phyloP scores from a whole-genome alignment of 64 coral and sea anemone genomes.

The Stylophora pistillata region DNA sequence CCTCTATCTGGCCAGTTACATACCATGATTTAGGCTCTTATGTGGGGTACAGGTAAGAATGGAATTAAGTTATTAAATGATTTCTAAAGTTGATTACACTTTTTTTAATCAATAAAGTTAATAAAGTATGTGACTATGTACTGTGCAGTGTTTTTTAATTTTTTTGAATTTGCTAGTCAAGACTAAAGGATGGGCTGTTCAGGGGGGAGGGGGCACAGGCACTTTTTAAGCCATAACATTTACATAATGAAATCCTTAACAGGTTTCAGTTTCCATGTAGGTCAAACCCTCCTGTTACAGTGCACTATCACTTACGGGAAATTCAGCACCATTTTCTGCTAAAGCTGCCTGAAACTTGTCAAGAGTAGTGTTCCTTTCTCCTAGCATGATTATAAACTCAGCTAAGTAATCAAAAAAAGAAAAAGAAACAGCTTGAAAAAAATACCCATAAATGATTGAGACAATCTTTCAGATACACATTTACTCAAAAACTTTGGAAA shows the following conservation, averaged over 20 bases:
- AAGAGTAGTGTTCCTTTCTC: slow-evolving; percentile 78
- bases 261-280: not conserved
- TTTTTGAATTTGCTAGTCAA: too few relatives aligned
- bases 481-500: too few relatives aligned
- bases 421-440: not conserved
- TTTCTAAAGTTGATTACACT: too few relatives aligned
- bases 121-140: too few relatives aligned
- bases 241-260: not conserved
- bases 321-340: slow-evolving; percentile 97
- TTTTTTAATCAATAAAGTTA: too few relatives aligned
- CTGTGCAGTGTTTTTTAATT: too few relatives aligned
- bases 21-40: not conserved
- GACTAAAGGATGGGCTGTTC: too few relatives aligned
- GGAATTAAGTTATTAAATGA: too few relatives aligned
- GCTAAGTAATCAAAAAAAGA: slow-evolving; percentile 39
- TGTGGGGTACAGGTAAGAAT: too few relatives aligned
- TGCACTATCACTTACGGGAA: slow-evolving; percentile 81
- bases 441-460: not conserved
- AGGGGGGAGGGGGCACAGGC: too few relatives aligned
- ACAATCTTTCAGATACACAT: too few relatives aligned
- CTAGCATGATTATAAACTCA: slow-evolving; percentile 99
- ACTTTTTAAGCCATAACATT: not conserved
- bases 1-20: not conserved
- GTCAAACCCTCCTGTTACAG: not conserved
- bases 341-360: slow-evolving; percentile 82